phyloP scores from a whole-genome alignment of 2,113 vertebrate genomes.

The Osmerus eperlanus region DNA sequence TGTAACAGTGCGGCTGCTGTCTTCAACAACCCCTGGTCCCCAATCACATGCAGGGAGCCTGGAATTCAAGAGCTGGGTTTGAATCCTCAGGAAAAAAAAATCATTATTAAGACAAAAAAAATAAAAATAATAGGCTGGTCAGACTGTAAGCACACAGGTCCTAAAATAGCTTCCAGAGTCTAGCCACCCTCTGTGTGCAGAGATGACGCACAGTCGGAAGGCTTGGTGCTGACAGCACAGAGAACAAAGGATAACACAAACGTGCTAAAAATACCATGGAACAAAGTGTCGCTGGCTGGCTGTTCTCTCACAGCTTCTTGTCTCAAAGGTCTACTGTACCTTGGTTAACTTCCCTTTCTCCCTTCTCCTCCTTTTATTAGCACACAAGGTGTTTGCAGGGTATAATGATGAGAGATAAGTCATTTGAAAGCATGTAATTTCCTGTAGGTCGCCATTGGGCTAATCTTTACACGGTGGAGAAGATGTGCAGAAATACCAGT shows the following conservation, averaged over 20 bases:
- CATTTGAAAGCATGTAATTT: too few species aligned
- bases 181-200: constrained; percentile 1
- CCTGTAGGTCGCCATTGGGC: background rate
- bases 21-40: constrained; percentile 2
- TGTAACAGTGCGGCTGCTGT: constrained; percentile 8
- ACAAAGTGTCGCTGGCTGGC: constrained; percentile 1
- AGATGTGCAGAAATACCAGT: constrained; percentile 11
- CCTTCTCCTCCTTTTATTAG: too few species aligned
- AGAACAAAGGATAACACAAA: constrained; percentile 23
- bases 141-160: background rate
- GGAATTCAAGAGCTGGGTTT: background rate
- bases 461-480: constrained; percentile 9
- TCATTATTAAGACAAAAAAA: constrained; percentile 4
- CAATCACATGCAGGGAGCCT: constrained; percentile 3
- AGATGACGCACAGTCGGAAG: background rate
- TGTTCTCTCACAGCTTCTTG: background rate
- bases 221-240: constrained; percentile 5
- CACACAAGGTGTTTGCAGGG: too few species aligned
- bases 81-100: background rate
- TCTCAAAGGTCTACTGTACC: background rate
- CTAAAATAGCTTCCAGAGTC: background rate
- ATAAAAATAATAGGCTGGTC: background rate
- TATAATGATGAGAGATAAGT: too few species aligned
- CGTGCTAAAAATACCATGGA: constrained; percentile 13
- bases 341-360: too few species aligned